A percentile compares a stretch with the other conserved stretches of the same genome.
phyloP scores from a whole-genome alignment of 2,113 vertebrate species.

The Dipodomys spectabilis region DNA sequence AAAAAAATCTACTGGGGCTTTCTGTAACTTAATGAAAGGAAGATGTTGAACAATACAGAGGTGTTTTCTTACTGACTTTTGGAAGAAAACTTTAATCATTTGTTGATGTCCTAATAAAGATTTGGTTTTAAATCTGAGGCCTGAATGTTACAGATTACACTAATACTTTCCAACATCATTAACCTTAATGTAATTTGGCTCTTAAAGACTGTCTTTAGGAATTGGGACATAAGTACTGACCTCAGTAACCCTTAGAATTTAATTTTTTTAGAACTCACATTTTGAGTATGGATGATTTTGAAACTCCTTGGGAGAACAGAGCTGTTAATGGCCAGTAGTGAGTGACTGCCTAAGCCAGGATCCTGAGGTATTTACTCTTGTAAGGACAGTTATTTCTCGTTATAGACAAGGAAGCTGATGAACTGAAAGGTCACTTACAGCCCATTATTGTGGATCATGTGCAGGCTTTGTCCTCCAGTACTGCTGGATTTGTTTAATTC shows the following conservation, averaged over 20 bases:
- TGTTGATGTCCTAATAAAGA: background rate
- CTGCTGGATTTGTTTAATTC: conserved; percentile 14
- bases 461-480: background rate
- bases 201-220: conserved; percentile 5
- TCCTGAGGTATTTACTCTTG: background rate
- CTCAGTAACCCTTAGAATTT: conserved; percentile 24
- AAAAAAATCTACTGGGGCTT: background rate
- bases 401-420: background rate
- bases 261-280: conserved; percentile 31
- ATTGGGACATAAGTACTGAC: background rate
- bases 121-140: conserved; percentile 27
- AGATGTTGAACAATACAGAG: background rate
- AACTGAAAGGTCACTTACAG: background rate
- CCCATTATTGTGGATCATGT: background rate
- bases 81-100: conserved; percentile 39
- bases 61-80: background rate
- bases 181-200: conserved; percentile 5
- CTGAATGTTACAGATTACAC: background rate
- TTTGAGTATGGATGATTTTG: conserved; percentile 17
- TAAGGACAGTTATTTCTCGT: background rate
- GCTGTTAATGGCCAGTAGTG: background rate
- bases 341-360: background rate
- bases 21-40: conserved; percentile 2
- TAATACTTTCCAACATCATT: conserved; percentile 25
- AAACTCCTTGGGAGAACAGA: background rate